Conservation (phyloP, 37 sponge, comb jelly and placozoan genomes). For the Cliona cf. orientalis region DNA sequence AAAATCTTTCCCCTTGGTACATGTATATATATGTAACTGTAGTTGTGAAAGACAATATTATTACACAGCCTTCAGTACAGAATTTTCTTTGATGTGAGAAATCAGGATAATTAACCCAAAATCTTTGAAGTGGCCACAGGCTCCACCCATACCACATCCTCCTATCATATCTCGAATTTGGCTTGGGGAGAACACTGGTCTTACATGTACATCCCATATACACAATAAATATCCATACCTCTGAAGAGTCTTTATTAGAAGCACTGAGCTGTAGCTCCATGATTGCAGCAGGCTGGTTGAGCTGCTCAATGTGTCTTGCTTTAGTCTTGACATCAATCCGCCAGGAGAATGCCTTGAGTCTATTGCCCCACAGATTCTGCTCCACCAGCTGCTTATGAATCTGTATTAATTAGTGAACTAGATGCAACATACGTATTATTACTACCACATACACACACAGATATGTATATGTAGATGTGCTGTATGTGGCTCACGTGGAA, state of each 20-base stretch:
- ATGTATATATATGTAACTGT: no score
- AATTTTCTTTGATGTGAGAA: no score
- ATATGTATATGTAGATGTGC: not conserved
- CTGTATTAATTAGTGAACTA: conserved; percentile 23
- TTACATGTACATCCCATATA: not conserved
- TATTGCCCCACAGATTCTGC: conserved; percentile 70
- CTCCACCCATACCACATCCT: not conserved
- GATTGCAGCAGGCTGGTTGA: conserved; percentile 86
- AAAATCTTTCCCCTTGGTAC: no score
- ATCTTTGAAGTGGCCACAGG: not conserved
- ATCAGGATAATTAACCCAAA: not conserved
- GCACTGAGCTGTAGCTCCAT: conserved; percentile 81
- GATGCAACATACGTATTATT: no score
- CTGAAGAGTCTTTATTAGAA: not conserved
- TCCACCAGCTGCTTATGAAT: conserved; percentile 82
- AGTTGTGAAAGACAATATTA: no score
- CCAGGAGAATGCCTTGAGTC: conserved; percentile 84
- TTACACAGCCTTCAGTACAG: no score
- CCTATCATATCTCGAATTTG: not conserved
- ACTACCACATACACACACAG: not conserved
- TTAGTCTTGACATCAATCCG: conserved; percentile 91
- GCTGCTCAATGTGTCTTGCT: conserved; percentile 73
- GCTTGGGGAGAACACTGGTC: not conserved
- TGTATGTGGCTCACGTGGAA: not conserved
- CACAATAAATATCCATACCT: not conserved